These are phyloP conservation scores for Chalcosyrphus nemorum DNA, from an alignment of 2,888 invertebrate genomes.

Conservation along the genomic window DNA sequence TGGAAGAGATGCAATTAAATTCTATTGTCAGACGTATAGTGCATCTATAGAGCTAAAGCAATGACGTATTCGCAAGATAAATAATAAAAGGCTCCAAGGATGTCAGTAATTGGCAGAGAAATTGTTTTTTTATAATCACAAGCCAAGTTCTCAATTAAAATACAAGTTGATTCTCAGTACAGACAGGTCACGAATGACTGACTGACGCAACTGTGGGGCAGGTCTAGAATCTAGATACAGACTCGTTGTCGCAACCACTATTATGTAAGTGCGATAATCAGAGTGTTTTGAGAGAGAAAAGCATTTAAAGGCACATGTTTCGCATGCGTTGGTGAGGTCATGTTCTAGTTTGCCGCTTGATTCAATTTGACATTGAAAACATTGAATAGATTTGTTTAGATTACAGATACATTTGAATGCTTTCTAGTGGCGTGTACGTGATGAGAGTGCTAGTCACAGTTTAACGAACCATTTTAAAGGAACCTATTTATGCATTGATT, in stretches of 20 bases:
- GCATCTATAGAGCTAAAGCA: not conserved
- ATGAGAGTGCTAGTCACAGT: not conserved
- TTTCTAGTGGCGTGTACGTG: too few relatives aligned
- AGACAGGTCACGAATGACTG: conserved; percentile 56
- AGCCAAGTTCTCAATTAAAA: too few relatives aligned
- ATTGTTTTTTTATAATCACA: not conserved
- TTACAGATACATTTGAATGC: not conserved
- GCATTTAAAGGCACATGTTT: conserved; percentile 13
- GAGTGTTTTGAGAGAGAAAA: conserved; percentile 10
- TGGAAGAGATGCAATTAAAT: conserved; percentile 52
- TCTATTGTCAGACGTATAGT: conserved; percentile 11
- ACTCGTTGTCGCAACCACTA: conserved; percentile 8
- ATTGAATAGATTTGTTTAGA: not conserved
- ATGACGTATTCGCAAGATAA: not conserved
- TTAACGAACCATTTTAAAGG: not conserved
- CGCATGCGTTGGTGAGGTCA: conserved; percentile 65
- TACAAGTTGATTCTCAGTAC: too few relatives aligned
- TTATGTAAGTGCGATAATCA: conserved; percentile 54
- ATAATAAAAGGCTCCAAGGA: not conserved
- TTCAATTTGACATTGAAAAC: conserved; percentile 37
- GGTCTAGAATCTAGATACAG: conserved; percentile 25
- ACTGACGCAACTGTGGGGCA: conserved; percentile 29
- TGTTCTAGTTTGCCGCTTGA: conserved; percentile 50
- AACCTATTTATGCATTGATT: too few relatives aligned
- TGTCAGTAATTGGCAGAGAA: not conserved